Conservation (phyloP, 2,888 invertebrate species). For the Nasonia oneida region DNA sequence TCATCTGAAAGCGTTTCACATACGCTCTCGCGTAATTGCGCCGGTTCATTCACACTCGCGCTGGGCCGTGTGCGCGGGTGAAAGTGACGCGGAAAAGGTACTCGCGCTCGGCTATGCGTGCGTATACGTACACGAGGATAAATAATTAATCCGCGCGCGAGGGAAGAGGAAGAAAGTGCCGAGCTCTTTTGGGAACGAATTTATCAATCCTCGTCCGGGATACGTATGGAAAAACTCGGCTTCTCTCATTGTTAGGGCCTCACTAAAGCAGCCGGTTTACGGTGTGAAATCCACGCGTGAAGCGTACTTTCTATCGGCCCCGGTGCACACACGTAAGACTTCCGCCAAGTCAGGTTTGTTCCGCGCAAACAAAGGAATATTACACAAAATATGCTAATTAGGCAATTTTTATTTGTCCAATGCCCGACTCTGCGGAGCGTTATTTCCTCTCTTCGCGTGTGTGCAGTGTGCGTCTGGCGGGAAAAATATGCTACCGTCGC, state of each 20-base stretch:
- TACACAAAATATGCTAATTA: constrained; percentile 54
- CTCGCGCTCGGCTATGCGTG: too few species aligned
- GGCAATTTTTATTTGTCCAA: constrained; percentile 13
- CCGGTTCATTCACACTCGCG: neutral
- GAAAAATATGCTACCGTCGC: neutral
- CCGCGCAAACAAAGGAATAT: constrained; percentile 50
- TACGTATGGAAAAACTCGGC: neutral
- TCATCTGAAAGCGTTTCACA: neutral
- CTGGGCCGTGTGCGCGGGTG: too few species aligned
- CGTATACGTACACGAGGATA: too few species aligned
- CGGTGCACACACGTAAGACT: constrained; percentile 44
- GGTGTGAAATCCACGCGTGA: constrained; percentile 55
- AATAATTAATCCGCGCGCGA: constrained; percentile 47
- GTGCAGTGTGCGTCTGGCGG: neutral
- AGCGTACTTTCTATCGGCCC: constrained; percentile 51
- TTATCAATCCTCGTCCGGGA: constrained; percentile 46
- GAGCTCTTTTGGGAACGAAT: constrained; percentile 36
- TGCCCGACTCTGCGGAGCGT: neutral
- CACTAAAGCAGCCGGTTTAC: constrained; percentile 24
- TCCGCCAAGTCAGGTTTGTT: constrained; percentile 37
- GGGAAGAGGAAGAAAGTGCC: constrained; percentile 43
- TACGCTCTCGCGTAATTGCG: constrained; percentile 2
- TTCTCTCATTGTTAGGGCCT: neutral
- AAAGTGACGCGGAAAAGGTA: too few species aligned
- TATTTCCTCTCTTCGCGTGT: neutral